Conservation (phyloP, 2,113 vertebrate genomes). For the Callocephalon fimbriatum region DNA sequence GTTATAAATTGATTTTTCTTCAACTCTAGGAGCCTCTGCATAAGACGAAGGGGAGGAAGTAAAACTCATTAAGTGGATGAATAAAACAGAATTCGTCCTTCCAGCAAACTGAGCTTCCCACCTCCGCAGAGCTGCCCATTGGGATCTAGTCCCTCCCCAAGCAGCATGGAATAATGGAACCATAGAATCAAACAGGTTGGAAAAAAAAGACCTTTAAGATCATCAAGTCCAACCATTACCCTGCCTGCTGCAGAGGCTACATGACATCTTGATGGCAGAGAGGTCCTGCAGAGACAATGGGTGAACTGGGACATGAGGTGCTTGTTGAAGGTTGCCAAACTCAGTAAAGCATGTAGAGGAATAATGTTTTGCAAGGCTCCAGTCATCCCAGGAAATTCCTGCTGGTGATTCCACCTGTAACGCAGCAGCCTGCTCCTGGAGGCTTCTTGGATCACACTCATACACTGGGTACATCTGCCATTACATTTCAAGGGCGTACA, state of each 20-base stretch:
- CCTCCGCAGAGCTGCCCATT: not conserved
- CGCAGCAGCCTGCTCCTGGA: not conserved
- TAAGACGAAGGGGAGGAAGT: not conserved
- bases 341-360: rapidly evolving
- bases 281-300: not conserved
- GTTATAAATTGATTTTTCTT: not conserved
- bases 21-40: not conserved
- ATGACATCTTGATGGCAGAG: not conserved
- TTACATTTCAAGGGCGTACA: not conserved
- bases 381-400: not conserved
- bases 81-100: not conserved
- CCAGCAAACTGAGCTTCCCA: not conserved
- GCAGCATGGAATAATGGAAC: not conserved
- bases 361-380: not conserved
- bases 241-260: not conserved
- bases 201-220: not conserved
- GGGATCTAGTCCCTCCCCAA: not conserved
- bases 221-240: not conserved
- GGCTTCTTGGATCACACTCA: not conserved
- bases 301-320: rapidly evolving
- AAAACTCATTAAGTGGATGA: not conserved
- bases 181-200: not conserved
- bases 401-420: not conserved
- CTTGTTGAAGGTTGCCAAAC: not conserved
- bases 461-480: not conserved